Evolutionary conservation across 2,797 vertebrate species (phyloP), one percentile per base, ranked within the genome.

Genomic region (Urocyon cinereoargenteus): DNA sequence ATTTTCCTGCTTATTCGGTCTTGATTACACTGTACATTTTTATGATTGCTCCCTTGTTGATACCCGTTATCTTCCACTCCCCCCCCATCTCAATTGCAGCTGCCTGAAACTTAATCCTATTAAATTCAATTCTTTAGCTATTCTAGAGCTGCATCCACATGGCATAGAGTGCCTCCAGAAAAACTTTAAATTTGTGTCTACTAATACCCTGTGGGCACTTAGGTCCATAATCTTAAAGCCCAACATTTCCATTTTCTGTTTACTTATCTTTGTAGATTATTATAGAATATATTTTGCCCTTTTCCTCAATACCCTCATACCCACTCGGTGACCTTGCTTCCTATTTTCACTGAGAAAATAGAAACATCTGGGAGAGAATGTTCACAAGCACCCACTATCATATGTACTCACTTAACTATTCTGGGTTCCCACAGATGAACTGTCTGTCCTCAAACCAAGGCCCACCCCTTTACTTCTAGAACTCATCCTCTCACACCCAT

Each of bases 11-110:
- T 15, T 40, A 66, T 34, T 53, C 14, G 79, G 40, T 83, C 81
- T 78, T 96, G 53, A 89, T 88, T 92, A 26, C 28, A n/a, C 85
- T 40, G 66, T 36, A 45, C 15, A 59, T 45, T 73, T 82, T 94
- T 70, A 34, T 0, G 49, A 19, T 66, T 59, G 49, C 13, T 79
- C 3, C 14, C 31, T 51, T 82, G 26, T 2, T 26, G 36, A 21
- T 73, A 86, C 8, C 45, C 13, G 94, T 68, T 40, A 59, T 73
- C 22, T 95, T 24, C 18, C 24, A 55, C 59, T 10, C 12, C n/a
- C 16, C 5, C 55, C 72, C 86, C 75, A 28, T 5, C 21, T 70
- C 11, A 13, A 9, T 34, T 72, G 40, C 4, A 24, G 22, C 18
- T 40, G 14, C 11, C 64, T 57, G 24, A 55, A 57, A 6, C n/a